Percentiles rank a stretch among this genome's conserved stretches.
Evolutionary conservation across 2,888 invertebrate genomes (phyloP).

Genomic region (Caenorhabditis afra): DNA sequence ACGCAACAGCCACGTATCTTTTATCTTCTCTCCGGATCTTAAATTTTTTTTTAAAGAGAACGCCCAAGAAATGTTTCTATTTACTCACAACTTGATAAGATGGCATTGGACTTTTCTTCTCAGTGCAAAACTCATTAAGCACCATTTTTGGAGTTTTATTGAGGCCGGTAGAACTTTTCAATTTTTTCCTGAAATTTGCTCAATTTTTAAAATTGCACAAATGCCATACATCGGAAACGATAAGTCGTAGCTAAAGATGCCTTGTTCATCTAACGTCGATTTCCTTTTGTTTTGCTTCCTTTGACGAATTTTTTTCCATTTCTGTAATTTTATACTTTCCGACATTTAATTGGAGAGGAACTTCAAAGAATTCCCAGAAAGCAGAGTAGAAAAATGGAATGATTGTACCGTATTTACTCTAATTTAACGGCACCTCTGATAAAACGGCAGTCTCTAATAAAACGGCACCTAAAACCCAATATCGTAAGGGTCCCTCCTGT

Average conservation of each 20-base stretch:
- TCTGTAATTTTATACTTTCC: slow-evolving; percentile 15
- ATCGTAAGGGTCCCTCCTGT: too few species aligned
- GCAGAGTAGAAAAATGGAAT: too few species aligned
- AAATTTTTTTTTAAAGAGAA: slow-evolving; percentile 22
- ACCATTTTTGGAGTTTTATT: slow-evolving; percentile 74
- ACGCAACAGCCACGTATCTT: slow-evolving; percentile 66
- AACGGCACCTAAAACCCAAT: too few species aligned
- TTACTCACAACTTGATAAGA: slow-evolving; percentile 66
- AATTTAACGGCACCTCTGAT: too few species aligned
- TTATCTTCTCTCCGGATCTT: slow-evolving; percentile 64
- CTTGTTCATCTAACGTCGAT: slow-evolving; percentile 52
- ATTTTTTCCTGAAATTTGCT: slow-evolving; percentile 55
- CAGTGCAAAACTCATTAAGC: slow-evolving; percentile 70
- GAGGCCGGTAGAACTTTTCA: slow-evolving; percentile 51
- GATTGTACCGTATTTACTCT: too few species aligned
- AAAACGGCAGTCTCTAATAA: too few species aligned
- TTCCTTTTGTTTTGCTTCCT: slow-evolving; percentile 63
- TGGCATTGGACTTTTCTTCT: slow-evolving; percentile 60
- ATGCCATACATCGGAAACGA: slow-evolving; percentile 66
- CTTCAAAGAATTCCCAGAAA: too few species aligned
- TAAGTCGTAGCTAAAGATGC: slow-evolving; percentile 67
- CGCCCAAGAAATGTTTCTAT: slow-evolving; percentile 5
- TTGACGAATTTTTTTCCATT: slow-evolving; percentile 51
- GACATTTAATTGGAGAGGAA: background rate
- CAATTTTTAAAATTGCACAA: background rate